phyloP scores from a whole-genome alignment of 92 coral and sea anemone species.

The Epizoanthus fatuus region DNA sequence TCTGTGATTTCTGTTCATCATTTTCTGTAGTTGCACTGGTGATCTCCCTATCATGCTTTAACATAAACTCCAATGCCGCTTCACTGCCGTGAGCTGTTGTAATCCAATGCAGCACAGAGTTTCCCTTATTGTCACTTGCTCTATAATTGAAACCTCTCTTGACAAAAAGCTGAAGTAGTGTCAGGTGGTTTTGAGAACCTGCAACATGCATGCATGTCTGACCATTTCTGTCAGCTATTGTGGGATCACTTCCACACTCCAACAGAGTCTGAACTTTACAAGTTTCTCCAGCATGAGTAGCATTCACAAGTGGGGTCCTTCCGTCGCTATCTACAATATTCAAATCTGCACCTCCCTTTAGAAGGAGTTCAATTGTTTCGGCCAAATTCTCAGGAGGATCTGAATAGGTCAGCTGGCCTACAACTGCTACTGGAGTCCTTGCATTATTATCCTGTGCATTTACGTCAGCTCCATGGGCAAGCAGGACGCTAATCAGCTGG shows the following conservation, averaged over 20 bases:
- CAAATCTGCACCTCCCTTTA: conserved; percentile 48
- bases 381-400: not conserved
- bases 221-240: conserved; percentile 22
- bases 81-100: not conserved
- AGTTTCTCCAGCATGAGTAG: not conserved
- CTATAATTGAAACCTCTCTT: conserved; percentile 37
- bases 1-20: not conserved
- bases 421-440: conserved; percentile 8
- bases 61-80: not conserved
- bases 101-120: conserved; percentile 12
- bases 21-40: not conserved
- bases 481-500: not conserved
- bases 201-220: conserved; percentile 29
- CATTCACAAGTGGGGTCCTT: conserved; percentile 32
- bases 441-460: conserved; percentile 34
- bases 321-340: conserved; percentile 24
- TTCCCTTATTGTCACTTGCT: conserved; percentile 39
- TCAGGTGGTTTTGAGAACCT: not conserved
- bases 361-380: conserved; percentile 21
- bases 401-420: not conserved
- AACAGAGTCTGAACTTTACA: conserved; percentile 19
- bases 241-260: conserved; percentile 28
- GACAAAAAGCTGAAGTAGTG: conserved; percentile 12
- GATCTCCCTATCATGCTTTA: not conserved
- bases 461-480: conserved; percentile 29